Evolutionary conservation across 2,888 invertebrate genomes (phyloP).

Genomic region (Diaprepes abbreviatus): DNA sequence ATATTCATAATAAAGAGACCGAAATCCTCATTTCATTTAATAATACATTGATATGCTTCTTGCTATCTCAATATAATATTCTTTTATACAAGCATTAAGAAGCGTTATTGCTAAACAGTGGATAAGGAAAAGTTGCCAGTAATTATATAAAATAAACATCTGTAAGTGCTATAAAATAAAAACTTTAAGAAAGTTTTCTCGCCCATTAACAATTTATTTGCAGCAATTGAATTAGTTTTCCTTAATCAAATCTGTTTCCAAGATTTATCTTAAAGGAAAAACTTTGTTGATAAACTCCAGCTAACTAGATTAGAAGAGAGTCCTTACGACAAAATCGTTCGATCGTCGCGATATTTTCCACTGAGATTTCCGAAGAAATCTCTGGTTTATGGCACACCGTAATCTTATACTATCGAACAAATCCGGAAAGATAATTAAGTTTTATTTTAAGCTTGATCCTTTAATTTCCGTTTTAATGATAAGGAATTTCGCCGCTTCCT

Average conservation of each 20-base stretch:
- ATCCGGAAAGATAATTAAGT: conserved; percentile 24
- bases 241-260: conserved; percentile 40
- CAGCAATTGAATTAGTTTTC: conserved; percentile 35
- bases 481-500: neutral
- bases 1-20: too few relatives aligned
- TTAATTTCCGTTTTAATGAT: conserved; percentile 21
- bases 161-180: conserved; percentile 7
- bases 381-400: conserved; percentile 24
- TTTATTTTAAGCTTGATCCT: conserved; percentile 25
- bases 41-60: too few relatives aligned
- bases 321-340: conserved; percentile 27
- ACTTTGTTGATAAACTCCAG: conserved; percentile 44
- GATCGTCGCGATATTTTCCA: conserved; percentile 25
- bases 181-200: conserved; percentile 16
- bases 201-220: conserved; percentile 37
- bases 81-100: too few relatives aligned
- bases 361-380: conserved; percentile 19
- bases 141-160: neutral
- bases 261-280: conserved; percentile 34
- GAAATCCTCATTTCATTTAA: too few relatives aligned
- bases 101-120: too few relatives aligned
- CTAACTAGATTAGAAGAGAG: conserved; percentile 41
- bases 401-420: conserved; percentile 27
- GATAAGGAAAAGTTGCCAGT: neutral
- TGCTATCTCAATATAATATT: too few relatives aligned